Evolutionary conservation across 2,797 vertebrate species (phyloP).

Genomic region (Menidia menidia): DNA sequence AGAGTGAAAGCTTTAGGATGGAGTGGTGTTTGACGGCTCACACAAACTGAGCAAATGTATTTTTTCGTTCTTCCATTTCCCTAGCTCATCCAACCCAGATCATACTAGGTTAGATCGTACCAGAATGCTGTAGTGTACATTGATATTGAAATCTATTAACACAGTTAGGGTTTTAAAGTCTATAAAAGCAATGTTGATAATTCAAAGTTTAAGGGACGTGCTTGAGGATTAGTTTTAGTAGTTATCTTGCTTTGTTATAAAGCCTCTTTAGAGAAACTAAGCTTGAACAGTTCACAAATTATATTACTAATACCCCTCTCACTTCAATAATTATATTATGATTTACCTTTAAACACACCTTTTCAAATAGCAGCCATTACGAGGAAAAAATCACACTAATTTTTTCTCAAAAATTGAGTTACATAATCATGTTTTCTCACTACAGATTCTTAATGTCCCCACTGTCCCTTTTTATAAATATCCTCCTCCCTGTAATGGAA

Average conservation of each 20-base stretch:
- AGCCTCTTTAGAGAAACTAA: slow-evolving; percentile 36
- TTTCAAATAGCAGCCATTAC: slow-evolving; percentile 26
- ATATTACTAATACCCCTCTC: slow-evolving; percentile 34
- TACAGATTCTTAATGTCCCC: slow-evolving; percentile 34
- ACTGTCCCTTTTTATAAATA: slow-evolving; percentile 43
- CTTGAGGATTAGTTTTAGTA: slow-evolving; percentile 4
- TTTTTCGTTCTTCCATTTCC: slow-evolving; percentile 38
- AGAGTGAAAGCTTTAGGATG: slow-evolving; percentile 33
- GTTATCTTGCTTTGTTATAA: slow-evolving; percentile 23
- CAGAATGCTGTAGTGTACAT: slow-evolving; percentile 18
- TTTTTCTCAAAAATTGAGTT: slow-evolving; percentile 51
- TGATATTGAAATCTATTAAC: slow-evolving; percentile 19
- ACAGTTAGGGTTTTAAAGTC: slow-evolving; percentile 13
- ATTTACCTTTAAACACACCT: slow-evolving; percentile 49
- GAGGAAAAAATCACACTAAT: slow-evolving; percentile 36
- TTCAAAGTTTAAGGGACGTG: slow-evolving; percentile 22
- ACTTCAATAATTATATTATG: no score
- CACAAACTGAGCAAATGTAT: slow-evolving; percentile 44
- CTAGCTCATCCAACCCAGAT: background rate
- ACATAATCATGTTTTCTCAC: slow-evolving; percentile 62
- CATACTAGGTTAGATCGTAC: background rate
- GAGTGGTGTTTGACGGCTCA: slow-evolving; percentile 32
- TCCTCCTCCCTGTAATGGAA: slow-evolving; percentile 32
- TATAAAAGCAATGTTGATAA: slow-evolving; percentile 24
- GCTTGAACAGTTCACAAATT: slow-evolving; percentile 55